phyloP scores from a whole-genome alignment of 2,888 invertebrate species.

The Drosophila nigricruria region DNA sequence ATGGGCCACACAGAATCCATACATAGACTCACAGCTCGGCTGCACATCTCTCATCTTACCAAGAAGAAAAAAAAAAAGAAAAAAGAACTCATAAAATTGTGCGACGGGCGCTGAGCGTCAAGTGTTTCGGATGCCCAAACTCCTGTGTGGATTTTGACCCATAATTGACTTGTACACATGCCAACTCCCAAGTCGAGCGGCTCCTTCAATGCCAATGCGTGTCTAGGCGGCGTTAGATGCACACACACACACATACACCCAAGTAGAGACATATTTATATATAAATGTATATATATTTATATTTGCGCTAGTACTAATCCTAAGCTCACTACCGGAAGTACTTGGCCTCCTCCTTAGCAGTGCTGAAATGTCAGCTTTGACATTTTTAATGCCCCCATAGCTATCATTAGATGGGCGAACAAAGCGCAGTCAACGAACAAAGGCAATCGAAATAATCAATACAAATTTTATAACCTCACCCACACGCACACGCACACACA shows the following conservation, averaged over 20 bases:
- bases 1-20: conserved; percentile 29
- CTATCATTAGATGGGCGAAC: conserved; percentile 78
- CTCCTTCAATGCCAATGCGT: conserved; percentile 46
- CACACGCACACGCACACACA: conserved; percentile 27
- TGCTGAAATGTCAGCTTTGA: conserved; percentile 61
- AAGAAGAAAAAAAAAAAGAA: conserved; percentile 20
- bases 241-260: not conserved
- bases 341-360: conserved; percentile 20
- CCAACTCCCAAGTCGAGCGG: conserved; percentile 54
- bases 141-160: conserved; percentile 79
- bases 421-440: conserved; percentile 75
- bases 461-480: conserved; percentile 74
- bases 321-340: conserved; percentile 34
- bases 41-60: conserved; percentile 58
- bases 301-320: conserved; percentile 40
- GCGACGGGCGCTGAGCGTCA: conserved; percentile 35
- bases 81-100: conserved; percentile 53
- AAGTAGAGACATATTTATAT: conserved; percentile 20
- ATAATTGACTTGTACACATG: conserved; percentile 81
- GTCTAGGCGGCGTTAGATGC: conserved; percentile 60
- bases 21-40: conserved; percentile 1
- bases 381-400: conserved; percentile 80
- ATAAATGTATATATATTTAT: conserved; percentile 21
- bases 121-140: conserved; percentile 46
- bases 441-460: conserved; percentile 81